Percentiles rank a stretch among this genome's conserved stretches.
phyloP scores from a whole-genome alignment of 2,797 vertebrate genomes.

The Xerus rutilus region DNA sequence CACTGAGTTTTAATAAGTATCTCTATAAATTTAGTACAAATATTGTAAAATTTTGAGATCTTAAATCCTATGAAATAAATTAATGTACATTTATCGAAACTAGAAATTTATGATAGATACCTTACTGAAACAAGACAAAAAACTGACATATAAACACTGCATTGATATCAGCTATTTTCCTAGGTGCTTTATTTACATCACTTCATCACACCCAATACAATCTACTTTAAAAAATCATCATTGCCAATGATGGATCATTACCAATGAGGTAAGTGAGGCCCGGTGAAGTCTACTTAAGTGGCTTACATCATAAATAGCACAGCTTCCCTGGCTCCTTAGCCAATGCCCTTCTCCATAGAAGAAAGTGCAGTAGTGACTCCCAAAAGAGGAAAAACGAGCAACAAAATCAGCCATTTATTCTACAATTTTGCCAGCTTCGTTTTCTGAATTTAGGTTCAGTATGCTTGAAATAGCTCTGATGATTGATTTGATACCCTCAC shows the following conservation, averaged over 20 bases:
- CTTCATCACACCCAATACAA: background rate
- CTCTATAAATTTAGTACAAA: background rate
- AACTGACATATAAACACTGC: background rate
- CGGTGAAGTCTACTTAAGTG: background rate
- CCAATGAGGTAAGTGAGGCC: background rate
- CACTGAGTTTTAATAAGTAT: background rate
- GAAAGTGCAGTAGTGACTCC: background rate
- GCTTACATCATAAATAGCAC: background rate
- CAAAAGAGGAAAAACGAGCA: background rate
- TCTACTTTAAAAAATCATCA: background rate
- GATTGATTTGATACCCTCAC: constrained; percentile 40
- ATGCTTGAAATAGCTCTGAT: background rate
- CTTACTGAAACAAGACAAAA: background rate
- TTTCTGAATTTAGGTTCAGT: constrained; percentile 56
- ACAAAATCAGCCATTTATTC: constrained; percentile 31
- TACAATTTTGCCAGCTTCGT: background rate
- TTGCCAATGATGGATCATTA: background rate
- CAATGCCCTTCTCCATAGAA: background rate
- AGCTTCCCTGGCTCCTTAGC: background rate
- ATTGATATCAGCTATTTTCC: background rate
- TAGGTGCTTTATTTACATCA: background rate
- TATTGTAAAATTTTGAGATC: background rate
- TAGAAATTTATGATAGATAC: background rate
- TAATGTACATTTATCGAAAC: background rate
- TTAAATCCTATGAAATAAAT: constrained; percentile 55